Evolutionary conservation across 2,797 vertebrate species (phyloP).

Genomic region (Pipistrellus pygmaeus): DNA sequence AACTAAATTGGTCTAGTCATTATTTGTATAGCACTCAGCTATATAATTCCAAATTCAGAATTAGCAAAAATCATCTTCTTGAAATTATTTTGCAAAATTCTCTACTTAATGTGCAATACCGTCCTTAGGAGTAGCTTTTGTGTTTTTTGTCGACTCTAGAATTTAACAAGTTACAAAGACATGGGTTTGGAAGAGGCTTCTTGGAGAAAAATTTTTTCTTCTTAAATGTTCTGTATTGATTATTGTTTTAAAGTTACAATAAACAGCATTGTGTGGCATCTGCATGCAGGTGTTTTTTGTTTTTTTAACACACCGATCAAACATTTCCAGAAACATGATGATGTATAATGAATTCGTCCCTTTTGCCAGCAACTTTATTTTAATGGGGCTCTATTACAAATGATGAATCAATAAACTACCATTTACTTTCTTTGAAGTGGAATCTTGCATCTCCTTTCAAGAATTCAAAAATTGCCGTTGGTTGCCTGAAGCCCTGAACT

Average conservation of each 20-base stretch:
- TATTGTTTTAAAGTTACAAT: slow-evolving; percentile 51
- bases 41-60: not conserved
- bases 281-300: not conserved
- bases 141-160: not conserved
- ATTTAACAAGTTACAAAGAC: slow-evolving; percentile 27
- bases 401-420: slow-evolving; percentile 43
- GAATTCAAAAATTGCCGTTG: not conserved
- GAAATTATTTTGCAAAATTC: slow-evolving; percentile 19
- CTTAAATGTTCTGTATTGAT: slow-evolving; percentile 33
- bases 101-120: not conserved
- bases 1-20: not conserved
- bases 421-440: slow-evolving; percentile 56
- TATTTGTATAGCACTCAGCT: not conserved
- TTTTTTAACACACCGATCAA: slow-evolving; percentile 41
- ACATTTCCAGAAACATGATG: slow-evolving; percentile 57
- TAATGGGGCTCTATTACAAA: slow-evolving; percentile 23
- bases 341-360: slow-evolving; percentile 42
- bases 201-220: not conserved
- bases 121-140: not conserved
- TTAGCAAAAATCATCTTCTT: not conserved
- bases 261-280: not conserved
- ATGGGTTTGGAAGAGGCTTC: not conserved
- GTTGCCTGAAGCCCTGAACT: slow-evolving; percentile 41
- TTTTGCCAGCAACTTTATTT: slow-evolving; percentile 51
- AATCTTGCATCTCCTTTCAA: slow-evolving; percentile 38